phyloP scores from a whole-genome alignment of 1,140 invertebrate species.

The Aphelinus atriplicis region DNA sequence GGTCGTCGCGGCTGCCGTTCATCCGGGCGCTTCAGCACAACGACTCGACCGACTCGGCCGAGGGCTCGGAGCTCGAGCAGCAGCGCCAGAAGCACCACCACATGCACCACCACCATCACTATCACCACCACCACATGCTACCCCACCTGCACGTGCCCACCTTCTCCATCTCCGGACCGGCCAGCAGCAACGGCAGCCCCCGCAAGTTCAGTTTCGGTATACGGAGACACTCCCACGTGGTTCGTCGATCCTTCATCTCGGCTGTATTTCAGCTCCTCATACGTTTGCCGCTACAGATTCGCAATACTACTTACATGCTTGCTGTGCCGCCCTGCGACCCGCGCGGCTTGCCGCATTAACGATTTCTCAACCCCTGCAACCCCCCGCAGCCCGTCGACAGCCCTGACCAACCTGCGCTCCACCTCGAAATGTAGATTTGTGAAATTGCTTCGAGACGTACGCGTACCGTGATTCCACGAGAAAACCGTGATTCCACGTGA shows the following conservation, averaged over 20 bases:
- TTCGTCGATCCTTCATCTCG: constrained; percentile 47
- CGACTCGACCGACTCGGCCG: constrained; percentile 9
- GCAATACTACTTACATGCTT: too few relatives aligned
- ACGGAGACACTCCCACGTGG: constrained; percentile 67
- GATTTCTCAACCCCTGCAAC: too few relatives aligned
- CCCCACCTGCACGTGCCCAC: constrained; percentile 66
- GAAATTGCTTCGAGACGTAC: too few relatives aligned
- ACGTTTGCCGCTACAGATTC: neutral
- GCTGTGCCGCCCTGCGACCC: too few relatives aligned
- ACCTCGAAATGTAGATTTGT: too few relatives aligned
- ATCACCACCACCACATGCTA: constrained; percentile 51
- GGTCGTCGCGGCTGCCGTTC: constrained; percentile 55
- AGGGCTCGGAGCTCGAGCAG: constrained; percentile 5
- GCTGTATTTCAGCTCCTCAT: constrained; percentile 15
- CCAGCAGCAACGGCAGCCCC: constrained; percentile 40
- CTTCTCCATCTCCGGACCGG: constrained; percentile 64
- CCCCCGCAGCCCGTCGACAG: too few relatives aligned
- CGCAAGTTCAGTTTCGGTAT: constrained; percentile 68
- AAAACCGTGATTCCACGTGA: too few relatives aligned
- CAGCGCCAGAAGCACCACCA: constrained; percentile 46
- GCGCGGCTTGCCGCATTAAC: too few relatives aligned
- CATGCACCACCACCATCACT: constrained; percentile 52
- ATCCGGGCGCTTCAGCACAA: constrained; percentile 59
- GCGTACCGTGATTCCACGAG: too few relatives aligned
- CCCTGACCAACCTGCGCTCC: too few relatives aligned